Evolutionary conservation across 2,888 invertebrate species (phyloP), one percentile per base, ranked within the genome.

Genomic region (Habroteleia sp.): DNA sequence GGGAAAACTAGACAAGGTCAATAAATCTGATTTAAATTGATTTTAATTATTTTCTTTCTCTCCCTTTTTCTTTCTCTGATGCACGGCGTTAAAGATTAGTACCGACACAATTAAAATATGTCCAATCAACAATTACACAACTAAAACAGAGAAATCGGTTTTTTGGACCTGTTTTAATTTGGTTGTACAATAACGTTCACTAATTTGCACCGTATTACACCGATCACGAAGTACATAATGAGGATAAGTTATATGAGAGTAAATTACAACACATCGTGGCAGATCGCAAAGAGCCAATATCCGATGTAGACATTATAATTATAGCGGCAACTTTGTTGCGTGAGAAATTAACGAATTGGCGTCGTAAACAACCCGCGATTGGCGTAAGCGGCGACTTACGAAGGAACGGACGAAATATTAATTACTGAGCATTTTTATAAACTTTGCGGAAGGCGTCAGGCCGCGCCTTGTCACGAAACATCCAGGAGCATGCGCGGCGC

Each of bases 141-240:
- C 13, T 11, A 60, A 60, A 60, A 63, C 25, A 35, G 10, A n/a
- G 27, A 31, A 29, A 35, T 48, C n/a, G 31, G 27, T 20, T 66
- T 56, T 46, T 60, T 16, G 35, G 37, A 11, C 29, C 20, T 46
- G 41, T 56, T 48, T 63, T 71, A 68, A 66, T 56, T 66, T 52
- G 68, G 58, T 56, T 46, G 66, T 68, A 58, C 72, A 69, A 42
- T 56, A 74, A 71, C 65, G 48, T 69, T 69, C 58, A 46, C 56
- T 69, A 69, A 52, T 63, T 74, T 63, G 60, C 69, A 65, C 76
- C 54, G 65, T 69, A 65, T 76, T 76, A 72, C 71, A 52, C 66
- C 37, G 54, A 56, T 54, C 54, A 60, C 54, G 63, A 41, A 63
- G 56, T 17, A 54, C 65, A 37, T 71, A 62, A 66, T 72, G 66